Evolutionary conservation across 1,140 invertebrate species (phyloP).

Genomic region (Pogonognathellus flavescens): DNA sequence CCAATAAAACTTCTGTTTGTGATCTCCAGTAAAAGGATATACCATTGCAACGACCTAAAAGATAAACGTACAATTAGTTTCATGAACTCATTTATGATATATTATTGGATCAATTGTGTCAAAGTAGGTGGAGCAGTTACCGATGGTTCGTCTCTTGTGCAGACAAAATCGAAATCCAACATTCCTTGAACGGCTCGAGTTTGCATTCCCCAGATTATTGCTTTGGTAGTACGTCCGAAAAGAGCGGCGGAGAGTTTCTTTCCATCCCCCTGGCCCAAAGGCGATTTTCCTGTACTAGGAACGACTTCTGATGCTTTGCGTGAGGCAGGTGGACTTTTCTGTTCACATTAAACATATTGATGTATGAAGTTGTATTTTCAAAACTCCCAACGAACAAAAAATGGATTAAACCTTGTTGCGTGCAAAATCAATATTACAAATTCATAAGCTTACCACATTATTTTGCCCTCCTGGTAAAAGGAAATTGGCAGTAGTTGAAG

Average conservation of each 20-base stretch:
- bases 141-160: slow-evolving; percentile 86
- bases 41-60: slow-evolving; percentile 90
- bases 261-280: slow-evolving; percentile 43
- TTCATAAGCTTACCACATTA: slow-evolving; percentile 64
- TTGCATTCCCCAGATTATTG: slow-evolving; percentile 99
- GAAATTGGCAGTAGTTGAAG: slow-evolving; percentile 92
- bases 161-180: slow-evolving; percentile 99
- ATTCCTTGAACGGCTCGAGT: slow-evolving; percentile 84
- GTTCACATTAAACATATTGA: too few species aligned
- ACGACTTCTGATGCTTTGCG: slow-evolving; percentile 59
- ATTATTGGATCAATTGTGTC: not conserved
- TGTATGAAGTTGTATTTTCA: too few species aligned
- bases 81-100: too few species aligned
- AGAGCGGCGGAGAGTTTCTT: slow-evolving; percentile 70
- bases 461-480: slow-evolving; percentile 85
- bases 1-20: slow-evolving; percentile 99
- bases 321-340: slow-evolving; percentile 65
- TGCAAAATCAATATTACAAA: too few species aligned
- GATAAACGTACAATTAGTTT: too few species aligned
- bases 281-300: slow-evolving; percentile 26
- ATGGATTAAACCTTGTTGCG: too few species aligned
- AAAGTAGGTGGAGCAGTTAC: slow-evolving; percentile 68
- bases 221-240: slow-evolving; percentile 88
- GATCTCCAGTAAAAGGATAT: slow-evolving; percentile 98
- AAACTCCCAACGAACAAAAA: too few species aligned